Conservation (phyloP, 2,113 vertebrate species). For the Malurus alboscapulatus region DNA sequence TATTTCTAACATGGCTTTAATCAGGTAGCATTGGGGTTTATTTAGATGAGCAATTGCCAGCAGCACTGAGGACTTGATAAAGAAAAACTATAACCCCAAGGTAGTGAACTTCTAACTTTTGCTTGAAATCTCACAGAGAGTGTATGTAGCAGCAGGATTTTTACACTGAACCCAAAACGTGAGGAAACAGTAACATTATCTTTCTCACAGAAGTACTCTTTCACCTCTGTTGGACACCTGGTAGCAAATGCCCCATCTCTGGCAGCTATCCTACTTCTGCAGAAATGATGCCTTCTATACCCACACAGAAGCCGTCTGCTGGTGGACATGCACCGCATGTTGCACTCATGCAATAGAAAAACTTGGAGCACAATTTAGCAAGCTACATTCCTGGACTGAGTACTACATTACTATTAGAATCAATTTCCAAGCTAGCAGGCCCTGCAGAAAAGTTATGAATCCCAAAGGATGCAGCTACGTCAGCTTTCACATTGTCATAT, state of each 20-base stretch:
- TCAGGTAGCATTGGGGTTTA: not conserved
- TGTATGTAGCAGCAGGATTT: not conserved
- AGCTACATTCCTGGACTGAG: not conserved
- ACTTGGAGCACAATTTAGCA: not conserved
- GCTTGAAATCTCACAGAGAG: not conserved
- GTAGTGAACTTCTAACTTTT: not conserved
- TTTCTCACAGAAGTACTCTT: not conserved
- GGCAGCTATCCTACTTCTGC: not conserved
- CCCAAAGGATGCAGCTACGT: not conserved
- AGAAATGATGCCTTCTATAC: not conserved
- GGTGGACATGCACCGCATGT: not conserved
- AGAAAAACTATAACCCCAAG: not conserved
- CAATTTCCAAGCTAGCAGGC: not conserved
- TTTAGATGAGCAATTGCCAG: not conserved
- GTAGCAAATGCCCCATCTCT: not conserved
- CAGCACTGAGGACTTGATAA: not conserved
- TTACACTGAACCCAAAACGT: not conserved
- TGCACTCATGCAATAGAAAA: not conserved
- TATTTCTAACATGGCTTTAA: constrained; percentile 10
- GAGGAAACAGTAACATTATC: not conserved
- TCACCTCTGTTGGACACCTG: not conserved
- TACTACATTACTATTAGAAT: not conserved
- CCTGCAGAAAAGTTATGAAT: not conserved
- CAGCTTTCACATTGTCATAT: not conserved
- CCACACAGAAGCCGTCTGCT: not conserved